Conservation (phyloP, 2,797 vertebrate genomes). For the Petrocephalus schoutedeni region DNA sequence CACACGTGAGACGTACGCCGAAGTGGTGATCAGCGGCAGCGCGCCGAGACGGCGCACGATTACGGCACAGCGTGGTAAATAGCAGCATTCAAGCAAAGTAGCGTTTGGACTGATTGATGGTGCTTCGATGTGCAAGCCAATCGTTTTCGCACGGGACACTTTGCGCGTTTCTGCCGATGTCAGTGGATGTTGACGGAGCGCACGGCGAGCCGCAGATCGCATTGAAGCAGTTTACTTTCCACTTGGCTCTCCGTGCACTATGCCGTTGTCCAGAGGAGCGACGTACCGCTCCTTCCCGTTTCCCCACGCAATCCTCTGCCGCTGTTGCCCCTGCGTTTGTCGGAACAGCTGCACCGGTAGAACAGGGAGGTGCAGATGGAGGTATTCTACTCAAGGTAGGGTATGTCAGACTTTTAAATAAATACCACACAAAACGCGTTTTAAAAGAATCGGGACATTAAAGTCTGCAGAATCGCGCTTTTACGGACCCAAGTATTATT, state of each 20-base stretch:
- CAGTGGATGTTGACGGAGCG: neutral
- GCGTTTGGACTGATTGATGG: neutral
- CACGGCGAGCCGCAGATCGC: neutral
- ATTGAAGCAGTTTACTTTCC: neutral
- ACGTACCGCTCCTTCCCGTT: slow-evolving; percentile 18
- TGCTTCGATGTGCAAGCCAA: neutral
- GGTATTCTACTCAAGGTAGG: slow-evolving; percentile 42
- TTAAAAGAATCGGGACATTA: neutral
- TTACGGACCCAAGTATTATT: neutral
- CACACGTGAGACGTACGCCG: neutral
- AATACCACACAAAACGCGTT: too few relatives aligned
- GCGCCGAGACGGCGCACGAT: neutral
- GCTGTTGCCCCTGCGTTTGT: slow-evolving; percentile 40
- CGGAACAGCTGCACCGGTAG: slow-evolving; percentile 25
- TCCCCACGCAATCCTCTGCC: slow-evolving; percentile 28
- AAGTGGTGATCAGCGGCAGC: neutral
- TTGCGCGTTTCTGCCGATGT: slow-evolving; percentile 10
- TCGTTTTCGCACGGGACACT: neutral
- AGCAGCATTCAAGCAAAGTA: neutral
- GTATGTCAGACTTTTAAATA: neutral
- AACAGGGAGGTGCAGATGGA: slow-evolving; percentile 34
- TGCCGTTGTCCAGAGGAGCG: slow-evolving; percentile 35
- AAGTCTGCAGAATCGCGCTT: neutral
- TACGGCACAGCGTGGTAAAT: neutral
- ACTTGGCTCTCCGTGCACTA: neutral